Evolutionary conservation across 2,888 invertebrate species (phyloP).

Genomic region (Rhagonycha fulva): DNA sequence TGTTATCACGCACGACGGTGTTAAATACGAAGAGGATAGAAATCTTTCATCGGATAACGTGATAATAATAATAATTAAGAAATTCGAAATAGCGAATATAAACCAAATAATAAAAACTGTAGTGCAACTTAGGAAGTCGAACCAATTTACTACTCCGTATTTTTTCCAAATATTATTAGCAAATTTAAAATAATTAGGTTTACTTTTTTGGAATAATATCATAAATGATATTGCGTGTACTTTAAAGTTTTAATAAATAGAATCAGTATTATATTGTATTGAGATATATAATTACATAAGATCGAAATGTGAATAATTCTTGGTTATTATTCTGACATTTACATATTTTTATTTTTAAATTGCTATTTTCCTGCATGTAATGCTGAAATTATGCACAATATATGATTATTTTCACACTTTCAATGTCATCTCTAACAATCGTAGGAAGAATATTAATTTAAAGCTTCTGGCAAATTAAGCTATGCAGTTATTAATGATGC

Average conservation of each 20-base stretch:
- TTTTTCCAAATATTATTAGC: not conserved
- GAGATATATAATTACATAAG: conserved; percentile 12
- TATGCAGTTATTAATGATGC: not conserved
- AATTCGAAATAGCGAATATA: not conserved
- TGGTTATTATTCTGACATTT: conserved; percentile 4
- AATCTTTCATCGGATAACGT: not conserved
- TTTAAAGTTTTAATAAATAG: conserved; percentile 5
- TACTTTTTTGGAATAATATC: not conserved
- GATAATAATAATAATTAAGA: not conserved
- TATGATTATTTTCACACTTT: conserved; percentile 5
- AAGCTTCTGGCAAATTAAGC: not conserved
- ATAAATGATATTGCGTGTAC: not conserved
- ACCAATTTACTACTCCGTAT: not conserved
- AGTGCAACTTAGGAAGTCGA: not conserved
- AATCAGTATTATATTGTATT: conserved; percentile 8
- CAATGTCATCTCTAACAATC: not conserved
- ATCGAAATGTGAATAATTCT: conserved; percentile 8
- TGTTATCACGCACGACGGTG: not conserved
- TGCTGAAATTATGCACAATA: not conserved
- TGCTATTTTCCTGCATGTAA: not conserved
- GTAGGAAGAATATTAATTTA: not conserved
- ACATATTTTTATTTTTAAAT: conserved; percentile 2
- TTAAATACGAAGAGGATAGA: not conserved
- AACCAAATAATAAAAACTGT: not conserved
- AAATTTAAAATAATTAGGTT: not conserved